Evolutionary conservation across 2,113 vertebrate genomes (phyloP).

Genomic region (Etheostoma spectabile): DNA sequence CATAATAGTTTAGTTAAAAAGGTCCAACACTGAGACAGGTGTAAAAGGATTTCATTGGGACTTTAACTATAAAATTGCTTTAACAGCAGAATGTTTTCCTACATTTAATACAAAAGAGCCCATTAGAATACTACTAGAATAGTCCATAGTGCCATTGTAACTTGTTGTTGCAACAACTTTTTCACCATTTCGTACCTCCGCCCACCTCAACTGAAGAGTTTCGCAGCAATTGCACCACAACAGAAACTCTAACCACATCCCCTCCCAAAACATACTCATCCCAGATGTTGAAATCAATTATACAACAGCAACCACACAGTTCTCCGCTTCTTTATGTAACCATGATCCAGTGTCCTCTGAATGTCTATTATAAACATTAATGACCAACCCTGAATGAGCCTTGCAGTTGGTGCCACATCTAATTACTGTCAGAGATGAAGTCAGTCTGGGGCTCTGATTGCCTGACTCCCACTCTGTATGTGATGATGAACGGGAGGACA

Average conservation of each 20-base stretch:
- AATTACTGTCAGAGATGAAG: conserved; percentile 63
- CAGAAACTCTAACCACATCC: neutral
- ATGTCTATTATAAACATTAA: conserved; percentile 45
- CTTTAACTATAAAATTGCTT: conserved; percentile 1
- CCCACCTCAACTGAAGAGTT: neutral
- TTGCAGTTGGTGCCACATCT: conserved; percentile 59
- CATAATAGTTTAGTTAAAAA: neutral
- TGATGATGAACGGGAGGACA: conserved; percentile 43
- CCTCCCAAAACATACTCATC: neutral
- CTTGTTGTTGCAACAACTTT: neutral
- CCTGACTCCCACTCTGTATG: conserved; percentile 21
- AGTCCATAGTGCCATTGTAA: conserved; percentile 2
- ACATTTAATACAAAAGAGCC: conserved; percentile 10
- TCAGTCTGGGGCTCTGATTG: conserved; percentile 38
- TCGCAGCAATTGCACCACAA: neutral
- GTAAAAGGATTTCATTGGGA: conserved; percentile 1
- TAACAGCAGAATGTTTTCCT: conserved; percentile 1
- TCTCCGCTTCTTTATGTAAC: conserved; percentile 10
- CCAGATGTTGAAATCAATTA: conserved; percentile 33
- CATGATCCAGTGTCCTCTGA: conserved; percentile 33
- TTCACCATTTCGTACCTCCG: neutral
- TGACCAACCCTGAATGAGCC: conserved; percentile 49
- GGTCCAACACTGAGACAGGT: neutral
- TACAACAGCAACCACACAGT: neutral
- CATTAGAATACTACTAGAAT: conserved; percentile 2